Conservation (phyloP, 2,113 vertebrate species). For the Peromyscus californicus region DNA sequence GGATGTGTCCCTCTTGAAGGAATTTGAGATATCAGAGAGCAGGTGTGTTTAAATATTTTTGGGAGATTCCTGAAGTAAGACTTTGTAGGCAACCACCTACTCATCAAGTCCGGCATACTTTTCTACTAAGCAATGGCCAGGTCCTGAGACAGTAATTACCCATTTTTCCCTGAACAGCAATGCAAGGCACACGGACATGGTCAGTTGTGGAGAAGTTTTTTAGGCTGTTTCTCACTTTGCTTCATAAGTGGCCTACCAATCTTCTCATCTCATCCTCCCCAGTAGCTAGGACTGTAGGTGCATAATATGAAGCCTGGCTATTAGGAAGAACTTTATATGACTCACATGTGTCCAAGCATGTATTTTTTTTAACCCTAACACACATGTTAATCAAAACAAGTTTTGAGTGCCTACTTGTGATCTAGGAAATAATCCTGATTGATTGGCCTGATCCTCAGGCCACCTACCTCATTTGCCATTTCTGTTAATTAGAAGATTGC, state of each 20-base stretch:
- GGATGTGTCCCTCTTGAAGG: conserved; percentile 47
- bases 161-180: conserved; percentile 49
- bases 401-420: neutral
- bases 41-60: conserved; percentile 72
- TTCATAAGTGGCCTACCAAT: neutral
- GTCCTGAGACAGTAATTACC: neutral
- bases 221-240: neutral
- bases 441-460: neutral
- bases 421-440: neutral
- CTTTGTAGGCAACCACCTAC: conserved; percentile 57
- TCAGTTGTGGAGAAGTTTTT: conserved; percentile 21
- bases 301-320: neutral
- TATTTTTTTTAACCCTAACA: neutral
- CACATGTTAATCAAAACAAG: conserved; percentile 16
- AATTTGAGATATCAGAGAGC: conserved; percentile 66
- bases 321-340: conserved; percentile 30
- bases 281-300: neutral
- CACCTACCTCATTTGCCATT: neutral
- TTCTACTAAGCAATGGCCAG: neutral
- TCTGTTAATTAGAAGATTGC: neutral
- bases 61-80: conserved; percentile 68
- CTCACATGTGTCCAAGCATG: neutral
- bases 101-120: conserved; percentile 28
- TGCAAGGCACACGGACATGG: neutral
- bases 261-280: neutral